Evolutionary conservation across 1,140 invertebrate genomes (phyloP).

Genomic region (Apis laboriosa): DNA sequence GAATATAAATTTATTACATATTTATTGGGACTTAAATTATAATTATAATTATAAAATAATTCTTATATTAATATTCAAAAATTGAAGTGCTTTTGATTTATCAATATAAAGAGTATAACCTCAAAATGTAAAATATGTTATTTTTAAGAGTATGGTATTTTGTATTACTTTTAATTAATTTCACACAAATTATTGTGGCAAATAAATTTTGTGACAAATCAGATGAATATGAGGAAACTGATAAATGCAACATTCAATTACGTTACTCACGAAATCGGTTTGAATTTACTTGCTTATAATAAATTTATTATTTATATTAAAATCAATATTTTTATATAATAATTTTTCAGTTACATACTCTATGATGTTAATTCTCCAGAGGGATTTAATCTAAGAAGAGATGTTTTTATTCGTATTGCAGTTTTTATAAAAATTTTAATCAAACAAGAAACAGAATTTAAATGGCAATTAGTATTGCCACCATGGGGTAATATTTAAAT

Average conservation of each 20-base stretch:
- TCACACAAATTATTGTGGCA: background rate
- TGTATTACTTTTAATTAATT: constrained; percentile 31
- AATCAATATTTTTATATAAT: constrained; percentile 16
- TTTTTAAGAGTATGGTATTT: constrained; percentile 17
- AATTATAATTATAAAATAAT: background rate
- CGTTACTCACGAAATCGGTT: constrained; percentile 57
- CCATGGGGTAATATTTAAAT: constrained; percentile 87
- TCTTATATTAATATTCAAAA: background rate
- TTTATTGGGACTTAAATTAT: background rate
- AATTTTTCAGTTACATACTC: constrained; percentile 85
- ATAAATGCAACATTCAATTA: constrained; percentile 37
- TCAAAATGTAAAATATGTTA: constrained; percentile 34
- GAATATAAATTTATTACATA: background rate
- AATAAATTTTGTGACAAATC: constrained; percentile 51
- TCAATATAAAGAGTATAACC: constrained; percentile 21
- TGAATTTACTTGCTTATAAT: constrained; percentile 18
- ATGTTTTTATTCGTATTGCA: constrained; percentile 97
- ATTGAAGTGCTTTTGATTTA: background rate
- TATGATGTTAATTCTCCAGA: constrained; percentile 97
- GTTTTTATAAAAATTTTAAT: constrained; percentile 87
- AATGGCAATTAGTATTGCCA: constrained; percentile 89
- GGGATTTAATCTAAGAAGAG: constrained; percentile 97
- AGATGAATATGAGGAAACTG: constrained; percentile 23
- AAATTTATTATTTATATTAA: background rate
- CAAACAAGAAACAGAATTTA: constrained; percentile 78